These are phyloP conservation scores for Thamnaconus septentrionalis DNA, from an alignment of 2,113 vertebrate genomes.

Conservation along the genomic window DNA sequence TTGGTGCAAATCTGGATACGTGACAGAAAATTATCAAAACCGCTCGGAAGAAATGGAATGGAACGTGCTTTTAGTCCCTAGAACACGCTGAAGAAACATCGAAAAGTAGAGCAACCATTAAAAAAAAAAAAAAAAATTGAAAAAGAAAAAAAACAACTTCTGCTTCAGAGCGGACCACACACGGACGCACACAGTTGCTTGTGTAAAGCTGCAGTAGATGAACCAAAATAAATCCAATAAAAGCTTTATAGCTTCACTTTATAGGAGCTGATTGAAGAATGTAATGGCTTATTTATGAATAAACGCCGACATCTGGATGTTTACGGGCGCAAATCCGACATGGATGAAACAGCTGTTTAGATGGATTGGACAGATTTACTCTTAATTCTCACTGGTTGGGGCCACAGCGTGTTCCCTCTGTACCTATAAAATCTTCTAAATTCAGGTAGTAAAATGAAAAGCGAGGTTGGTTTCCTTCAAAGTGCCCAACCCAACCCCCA, in stretches of 20 bases:
- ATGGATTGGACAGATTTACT: no score
- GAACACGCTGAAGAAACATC: constrained; percentile 49
- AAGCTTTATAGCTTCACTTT: constrained; percentile 30
- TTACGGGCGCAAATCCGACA: no score
- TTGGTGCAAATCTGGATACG: constrained; percentile 57
- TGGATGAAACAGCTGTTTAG: no score
- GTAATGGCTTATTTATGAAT: constrained; percentile 24
- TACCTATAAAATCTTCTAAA: constrained; percentile 15
- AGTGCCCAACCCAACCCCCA: neutral
- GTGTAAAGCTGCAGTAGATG: constrained; percentile 11
- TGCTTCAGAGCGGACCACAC: constrained; percentile 22
- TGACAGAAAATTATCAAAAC: constrained; percentile 46
- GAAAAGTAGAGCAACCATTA: constrained; percentile 25
- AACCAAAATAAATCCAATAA: constrained; percentile 15
- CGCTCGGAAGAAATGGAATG: constrained; percentile 43
- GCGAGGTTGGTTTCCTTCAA: neutral
- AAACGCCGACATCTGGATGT: constrained; percentile 22
- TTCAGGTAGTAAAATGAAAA: constrained; percentile 10
- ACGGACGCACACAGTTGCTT: constrained; percentile 10
- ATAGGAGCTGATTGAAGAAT: constrained; percentile 39
- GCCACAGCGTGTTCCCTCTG: neutral
- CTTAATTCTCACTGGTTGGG: no score
- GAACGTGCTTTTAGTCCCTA: constrained; percentile 28
- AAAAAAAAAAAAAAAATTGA: constrained; percentile 36
- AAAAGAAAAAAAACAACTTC: neutral